Conservation (phyloP, 2,797 vertebrate species). For the Pseudomugil tenellus region DNA sequence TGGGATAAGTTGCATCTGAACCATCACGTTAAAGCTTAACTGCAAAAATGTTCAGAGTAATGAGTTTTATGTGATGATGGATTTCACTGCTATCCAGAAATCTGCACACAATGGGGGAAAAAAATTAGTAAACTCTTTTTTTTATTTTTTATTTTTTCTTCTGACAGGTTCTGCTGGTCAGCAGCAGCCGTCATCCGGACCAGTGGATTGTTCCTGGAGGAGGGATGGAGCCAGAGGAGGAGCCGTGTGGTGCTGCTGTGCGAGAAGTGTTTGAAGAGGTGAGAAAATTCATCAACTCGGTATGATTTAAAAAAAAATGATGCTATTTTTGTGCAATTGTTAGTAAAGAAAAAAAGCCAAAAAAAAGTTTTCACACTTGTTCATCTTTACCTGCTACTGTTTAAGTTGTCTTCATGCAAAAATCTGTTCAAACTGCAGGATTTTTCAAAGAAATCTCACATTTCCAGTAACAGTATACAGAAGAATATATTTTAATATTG, state of each 20-base stretch:
- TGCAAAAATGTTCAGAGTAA: too few species aligned
- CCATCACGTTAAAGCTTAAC: not conserved
- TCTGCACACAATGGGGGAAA: too few species aligned
- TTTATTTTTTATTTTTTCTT: not conserved
- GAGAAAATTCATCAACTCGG: conserved; percentile 55
- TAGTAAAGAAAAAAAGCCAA: not conserved
- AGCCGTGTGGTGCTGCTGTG: conserved; percentile 93
- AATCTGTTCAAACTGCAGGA: not conserved
- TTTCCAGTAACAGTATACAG: not conserved
- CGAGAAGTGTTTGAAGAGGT: conserved; percentile 99
- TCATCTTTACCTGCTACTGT: not conserved
- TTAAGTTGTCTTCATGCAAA: not conserved
- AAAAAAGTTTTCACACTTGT: not conserved
- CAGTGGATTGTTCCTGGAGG: conserved; percentile 99
- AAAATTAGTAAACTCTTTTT: not conserved
- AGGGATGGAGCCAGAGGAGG: conserved; percentile 98
- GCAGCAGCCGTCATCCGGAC: conserved; percentile 97
- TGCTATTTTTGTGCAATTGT: not conserved
- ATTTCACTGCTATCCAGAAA: not conserved
- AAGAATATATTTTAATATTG: not conserved
- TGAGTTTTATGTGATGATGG: not conserved
- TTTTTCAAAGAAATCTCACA: not conserved
- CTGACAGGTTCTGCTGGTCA: conserved; percentile 92
- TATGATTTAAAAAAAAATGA: not conserved
- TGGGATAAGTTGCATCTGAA: conserved; percentile 15